phyloP scores from a whole-genome alignment of 2,797 vertebrate genomes.

The Masticophis lateralis region DNA sequence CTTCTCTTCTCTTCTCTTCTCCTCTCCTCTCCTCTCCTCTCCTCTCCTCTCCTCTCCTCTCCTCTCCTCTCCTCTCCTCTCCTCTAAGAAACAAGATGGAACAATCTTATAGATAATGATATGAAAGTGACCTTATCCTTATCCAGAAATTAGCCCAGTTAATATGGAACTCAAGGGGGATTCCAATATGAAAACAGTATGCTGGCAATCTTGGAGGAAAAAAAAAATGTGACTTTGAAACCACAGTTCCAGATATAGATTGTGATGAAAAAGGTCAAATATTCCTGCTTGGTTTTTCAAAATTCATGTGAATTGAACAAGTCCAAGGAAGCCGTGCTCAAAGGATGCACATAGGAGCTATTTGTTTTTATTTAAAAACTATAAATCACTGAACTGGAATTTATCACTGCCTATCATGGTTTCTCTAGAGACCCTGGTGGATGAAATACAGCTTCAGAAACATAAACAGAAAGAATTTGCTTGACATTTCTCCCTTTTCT shows the following conservation, averaged over 20 bases:
- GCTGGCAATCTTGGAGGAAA: background rate
- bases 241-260: background rate
- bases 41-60: too few relatives aligned
- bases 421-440: constrained; percentile 6
- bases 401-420: constrained; percentile 23
- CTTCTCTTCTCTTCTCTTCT: too few relatives aligned
- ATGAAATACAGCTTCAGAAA: background rate
- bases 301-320: constrained; percentile 6
- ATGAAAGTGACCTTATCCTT: background rate
- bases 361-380: constrained; percentile 28
- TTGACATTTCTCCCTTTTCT: background rate
- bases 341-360: constrained; percentile 22
- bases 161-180: background rate
- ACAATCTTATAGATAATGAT: background rate
- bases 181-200: background rate
- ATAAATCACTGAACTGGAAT: constrained; percentile 27
- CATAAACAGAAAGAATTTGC: background rate
- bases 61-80: too few relatives aligned
- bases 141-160: background rate
- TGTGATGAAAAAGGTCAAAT: background rate
- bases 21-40: too few relatives aligned
- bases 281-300: background rate
- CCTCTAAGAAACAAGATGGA: too few relatives aligned
- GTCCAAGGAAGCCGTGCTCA: constrained; percentile 1
- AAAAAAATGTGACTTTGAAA: background rate